Percentiles rank a stretch among this genome's conserved stretches.
Conservation (phyloP, 1,140 invertebrate genomes). For the Augochlora pura region DNA sequence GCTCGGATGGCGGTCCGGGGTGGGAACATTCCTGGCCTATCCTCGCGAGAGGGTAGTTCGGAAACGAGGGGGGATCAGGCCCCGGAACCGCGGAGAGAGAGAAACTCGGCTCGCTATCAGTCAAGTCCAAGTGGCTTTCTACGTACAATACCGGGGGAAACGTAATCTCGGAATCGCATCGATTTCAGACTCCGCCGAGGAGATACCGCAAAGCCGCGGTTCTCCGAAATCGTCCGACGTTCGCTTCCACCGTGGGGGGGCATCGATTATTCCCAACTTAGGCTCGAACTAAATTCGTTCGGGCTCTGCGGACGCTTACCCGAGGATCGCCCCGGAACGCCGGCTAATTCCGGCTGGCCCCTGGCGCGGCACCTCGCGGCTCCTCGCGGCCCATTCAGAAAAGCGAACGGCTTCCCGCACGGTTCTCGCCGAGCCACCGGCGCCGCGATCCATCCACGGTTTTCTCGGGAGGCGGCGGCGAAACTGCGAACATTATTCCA, state of each 20-base stretch:
- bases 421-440: too few relatives aligned
- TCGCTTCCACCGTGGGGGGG: not conserved
- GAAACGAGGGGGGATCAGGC: not conserved
- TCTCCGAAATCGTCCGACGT: conserved; percentile 41
- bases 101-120: conserved; percentile 30
- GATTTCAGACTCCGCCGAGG: conserved; percentile 37
- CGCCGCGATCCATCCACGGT: too few relatives aligned
- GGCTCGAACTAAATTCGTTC: not conserved
- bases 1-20: too few relatives aligned
- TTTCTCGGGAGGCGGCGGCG: too few relatives aligned
- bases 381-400: too few relatives aligned
- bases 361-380: not conserved
- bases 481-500: too few relatives aligned
- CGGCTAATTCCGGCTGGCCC: not conserved
- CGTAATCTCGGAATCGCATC: conserved; percentile 51
- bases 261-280: conserved; percentile 38
- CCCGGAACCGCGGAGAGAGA: conserved; percentile 45
- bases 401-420: too few relatives aligned
- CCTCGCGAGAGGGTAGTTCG: not conserved
- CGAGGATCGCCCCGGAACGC: not conserved
- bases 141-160: conserved; percentile 18
- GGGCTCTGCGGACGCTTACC: not conserved
- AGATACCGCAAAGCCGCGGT: conserved; percentile 45
- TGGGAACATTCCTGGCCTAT: not conserved
- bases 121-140: conserved; percentile 46